Conservation (phyloP, 2,888 invertebrate species). For the Lasioglossum leucozonium region DNA sequence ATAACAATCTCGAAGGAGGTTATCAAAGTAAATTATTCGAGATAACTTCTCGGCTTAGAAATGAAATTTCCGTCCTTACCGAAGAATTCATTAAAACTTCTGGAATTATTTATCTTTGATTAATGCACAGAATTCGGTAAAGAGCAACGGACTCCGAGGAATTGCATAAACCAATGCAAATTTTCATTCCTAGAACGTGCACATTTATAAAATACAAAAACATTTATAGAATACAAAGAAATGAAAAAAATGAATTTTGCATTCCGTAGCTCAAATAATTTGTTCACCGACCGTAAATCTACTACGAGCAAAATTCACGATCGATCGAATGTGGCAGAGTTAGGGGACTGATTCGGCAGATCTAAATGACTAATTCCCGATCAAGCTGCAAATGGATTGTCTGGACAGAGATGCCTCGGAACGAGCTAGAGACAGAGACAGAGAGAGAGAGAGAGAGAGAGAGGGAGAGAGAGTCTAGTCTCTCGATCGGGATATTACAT, state of each 20-base stretch:
- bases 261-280: background rate
- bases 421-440: background rate
- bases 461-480: background rate
- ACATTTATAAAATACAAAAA: background rate
- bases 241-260: background rate
- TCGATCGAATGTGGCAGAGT: background rate
- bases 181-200: background rate
- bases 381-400: background rate
- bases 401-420: background rate
- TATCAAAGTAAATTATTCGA: background rate
- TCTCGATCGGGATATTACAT: slow-evolving; percentile 31
- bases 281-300: background rate
- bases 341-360: background rate
- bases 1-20: background rate
- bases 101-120: background rate
- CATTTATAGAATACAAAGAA: background rate
- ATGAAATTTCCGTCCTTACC: background rate
- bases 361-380: background rate
- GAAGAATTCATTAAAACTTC: slow-evolving; percentile 1
- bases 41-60: background rate
- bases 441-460: background rate
- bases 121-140: background rate
- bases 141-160: background rate
- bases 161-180: background rate
- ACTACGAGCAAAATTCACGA: background rate